Evolutionary conservation across 2,113 vertebrate genomes (phyloP), one percentile per base, ranked within the genome.

Genomic region (Gadus macrocephalus): DNA sequence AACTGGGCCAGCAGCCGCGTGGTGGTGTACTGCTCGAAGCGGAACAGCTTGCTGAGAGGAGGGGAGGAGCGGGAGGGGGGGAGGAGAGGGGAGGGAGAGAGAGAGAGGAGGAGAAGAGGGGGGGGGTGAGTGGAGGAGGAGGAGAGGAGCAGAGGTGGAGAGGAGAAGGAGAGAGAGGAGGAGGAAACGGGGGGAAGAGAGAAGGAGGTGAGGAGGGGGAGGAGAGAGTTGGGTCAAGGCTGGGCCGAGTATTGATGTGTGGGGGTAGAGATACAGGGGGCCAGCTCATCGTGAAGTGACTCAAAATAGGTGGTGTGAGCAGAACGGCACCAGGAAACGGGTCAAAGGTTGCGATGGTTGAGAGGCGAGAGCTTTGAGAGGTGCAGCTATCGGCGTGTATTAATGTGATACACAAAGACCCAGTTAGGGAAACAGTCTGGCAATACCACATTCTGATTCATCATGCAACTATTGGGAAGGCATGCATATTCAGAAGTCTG

Each of bases 1-100:
- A 98, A 97, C 83, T 95, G 94, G 16, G 92, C 91, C 70, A 98
- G 89, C 71, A 98, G 78, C 20, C 92, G 92, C 0, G 92, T 92
- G 79, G 93, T 92, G 2, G 94, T 94, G 88, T 94, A 96, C 84
- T 88, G 91, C 86, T 95, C 92, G 70, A 98, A 94, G 25, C 85
- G 86, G 3, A 92, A 80, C 20, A 88, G 89, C 81, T 95, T 93
- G 63, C 96, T 98, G 61, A 20, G 22, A 5, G 55, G 11, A 35
- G 69, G 3, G 5, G 62, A 11, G 15, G 27, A 67, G 28, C 55
- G 64, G 38, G 0, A 42, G 38, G 17, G 17, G 19, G 12, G 61
- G 16, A 19, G 28, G 28, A 53, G 31, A 56, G 8, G 53, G 17
- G 22, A 15, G 8, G 31, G 4, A 53, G 14, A 55, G 31, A 19